Base-by-base conservation (phyloP, 53 echinoderm and acorn worm genomes). In the Actinopyga echinites region DNA sequence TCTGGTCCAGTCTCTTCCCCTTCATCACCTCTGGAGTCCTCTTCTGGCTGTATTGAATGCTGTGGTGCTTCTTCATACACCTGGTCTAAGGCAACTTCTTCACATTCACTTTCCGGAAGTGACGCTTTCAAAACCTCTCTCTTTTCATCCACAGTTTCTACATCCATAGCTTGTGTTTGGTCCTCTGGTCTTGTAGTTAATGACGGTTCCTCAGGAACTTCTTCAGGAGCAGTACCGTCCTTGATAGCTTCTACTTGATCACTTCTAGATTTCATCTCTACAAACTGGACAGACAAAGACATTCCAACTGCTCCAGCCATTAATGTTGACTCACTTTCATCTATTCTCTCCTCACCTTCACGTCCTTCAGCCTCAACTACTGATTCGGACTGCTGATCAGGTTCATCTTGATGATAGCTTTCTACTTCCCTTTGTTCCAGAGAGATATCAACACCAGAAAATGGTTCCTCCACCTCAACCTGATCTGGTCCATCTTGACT, bases 251-350 rank as follows among this genome's bases (percentile, higher is more conserved):
- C 22, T 38, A 13, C 45, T 79, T 57, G 28, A 53, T 24, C 79
- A 1, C 55, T n/a, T 5, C 28, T 56, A 19, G 44, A 10, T 40
- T 75, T 22, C 19, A 11, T 20, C 15, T 79, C 79, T 21, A 21
- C 22, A 42, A 30, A 26, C 20, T 56, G 77, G 13, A n/a, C 56
- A 32, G 77, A 10, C 20, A 40, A 58, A n/a, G 60, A 22, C 35
- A 81, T 40, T 25, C 82, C 82, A 43, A 62, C 23, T 58, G 62
- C 64, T 6, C 36, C 38, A 42, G 49, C 64, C 60, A 49, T 63
- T 34, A 69, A 54, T 64, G 68, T 68, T 56, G 25, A 61, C 28
- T 71, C 57, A 22, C 57, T 74, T 35, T 81, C 82, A 17, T 61
- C 60, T 37, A n/a, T 45, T 17, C 12, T 1, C 24, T 25, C 71